Base-by-base conservation (phyloP, 2,888 invertebrate genomes). In the Cinara cedri region DNA sequence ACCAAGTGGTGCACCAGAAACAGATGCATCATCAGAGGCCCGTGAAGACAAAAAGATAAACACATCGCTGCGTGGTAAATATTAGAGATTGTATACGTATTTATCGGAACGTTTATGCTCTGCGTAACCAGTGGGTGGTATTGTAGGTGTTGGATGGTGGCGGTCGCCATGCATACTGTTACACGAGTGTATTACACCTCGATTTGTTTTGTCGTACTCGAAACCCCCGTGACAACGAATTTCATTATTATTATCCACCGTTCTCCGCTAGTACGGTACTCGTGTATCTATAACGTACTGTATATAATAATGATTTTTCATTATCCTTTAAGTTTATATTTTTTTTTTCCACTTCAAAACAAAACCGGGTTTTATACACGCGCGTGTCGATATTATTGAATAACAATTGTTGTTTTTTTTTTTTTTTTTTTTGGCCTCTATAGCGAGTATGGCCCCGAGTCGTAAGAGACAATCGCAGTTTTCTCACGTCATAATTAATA, bases 11-110 rank as follows among this genome's bases (percentile, higher is more conserved):
- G 51, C 78, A 78, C n/a, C 74, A 75, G 24, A 75, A 75, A 3
- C 74, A 75, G n/a, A 68, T 62, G 34, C 78, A 68, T 8, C 76
- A 78, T 14, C 78, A 78, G 70, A 57, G 70, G 34, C 78, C 78
- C 21, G 57, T 70, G 11, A 78, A 78, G 24, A 78, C 68, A 55
- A 78, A 78, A 24, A 19, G 78, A 70, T 78, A 16, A 51, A 66
- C 46, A 46, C 34, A 13, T 19, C 19, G 16, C 13, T 11, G 42
- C 78, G 70, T n/a, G 78, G 78, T 78, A 78, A 78, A 34, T n/a
- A n/a, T 13, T 4, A 46, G 11, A 24, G 10, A 10, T 26, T 26
- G n/a, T 34, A 21, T 57, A 6, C 19, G n/a, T 54, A 54, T 19
- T 19, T 54, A 54, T 2, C 19, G 1, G 1, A 1, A 2, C 14